Evolutionary conservation across 30 jellyfish, hydroid and myxozoan genomes (phyloP), one percentile per base, ranked within the genome.

Genomic region (Mastigias papua): DNA sequence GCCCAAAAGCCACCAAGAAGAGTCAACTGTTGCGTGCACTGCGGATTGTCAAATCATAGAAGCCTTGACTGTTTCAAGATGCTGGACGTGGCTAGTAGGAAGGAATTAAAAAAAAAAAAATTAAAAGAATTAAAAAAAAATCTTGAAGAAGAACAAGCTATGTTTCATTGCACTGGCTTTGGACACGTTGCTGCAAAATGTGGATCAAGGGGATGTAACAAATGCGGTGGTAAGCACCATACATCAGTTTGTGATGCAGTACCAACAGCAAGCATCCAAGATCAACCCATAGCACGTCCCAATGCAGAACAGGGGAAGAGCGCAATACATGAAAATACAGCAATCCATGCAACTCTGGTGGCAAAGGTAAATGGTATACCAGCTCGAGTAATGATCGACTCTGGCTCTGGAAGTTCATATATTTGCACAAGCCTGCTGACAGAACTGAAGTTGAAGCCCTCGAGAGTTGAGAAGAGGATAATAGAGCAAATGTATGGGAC

Each of bases 91-190:
- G 70, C 70, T 8, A 20, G 21, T 8, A 58, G 70, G n/a, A n/a
- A n/a, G n/a, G n/a, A n/a, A n/a, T n/a, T n/a, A n/a, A n/a, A n/a
- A n/a, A n/a, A n/a, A n/a, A n/a, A n/a, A n/a, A n/a, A n/a, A n/a
- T n/a, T n/a, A n/a, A n/a, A n/a, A n/a, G n/a, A n/a, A n/a, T n/a
- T n/a, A n/a, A n/a, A 20, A n/a, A 28, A n/a, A 71, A 30, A n/a
- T 71, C 58, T 16, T 60, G 15, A 80, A 25, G 48, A 58, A 80
- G 23, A 86, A 91, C 48, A 60, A 63, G 67, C 81, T 86, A n/a
- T 91, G 94, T 60, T 91, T 68, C 68, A 85, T 82, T 86, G 98
- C 81, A 71, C 90, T 19, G 93, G 93, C 11, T 62, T 66, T 7
- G 37, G 67, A 21, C 97, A 92, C 76, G 29, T 86, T 1, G 95